Conservation (phyloP, 92 coral and sea anemone genomes). For the Heteractis magnifica region DNA sequence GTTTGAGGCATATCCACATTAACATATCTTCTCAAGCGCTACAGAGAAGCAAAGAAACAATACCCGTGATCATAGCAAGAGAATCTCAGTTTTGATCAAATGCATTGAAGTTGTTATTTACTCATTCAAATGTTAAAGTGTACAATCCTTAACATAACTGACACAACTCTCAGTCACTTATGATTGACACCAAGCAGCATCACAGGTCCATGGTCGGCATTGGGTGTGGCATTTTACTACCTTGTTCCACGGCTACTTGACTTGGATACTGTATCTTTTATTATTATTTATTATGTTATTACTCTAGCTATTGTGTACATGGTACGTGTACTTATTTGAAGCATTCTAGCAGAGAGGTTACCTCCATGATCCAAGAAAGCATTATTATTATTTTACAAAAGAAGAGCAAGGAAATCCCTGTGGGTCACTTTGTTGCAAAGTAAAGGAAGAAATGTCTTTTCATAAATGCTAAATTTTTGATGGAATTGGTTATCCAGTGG, state of each 20-base stretch:
- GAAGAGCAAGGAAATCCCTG: no score
- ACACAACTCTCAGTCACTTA: neutral
- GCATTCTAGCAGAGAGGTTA: no score
- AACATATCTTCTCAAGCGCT: no score
- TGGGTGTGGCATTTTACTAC: conserved; percentile 9
- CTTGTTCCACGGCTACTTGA: conserved; percentile 2
- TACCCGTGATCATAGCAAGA: neutral
- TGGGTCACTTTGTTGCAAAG: no score
- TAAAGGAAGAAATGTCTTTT: no score
- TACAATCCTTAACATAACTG: conserved; percentile 24
- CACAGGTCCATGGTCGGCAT: neutral
- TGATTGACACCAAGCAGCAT: conserved; percentile 10
- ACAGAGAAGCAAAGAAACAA: no score
- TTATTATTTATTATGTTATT: neutral
- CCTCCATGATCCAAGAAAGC: no score
- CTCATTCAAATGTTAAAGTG: neutral
- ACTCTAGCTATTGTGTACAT: neutral
- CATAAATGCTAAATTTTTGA: no score
- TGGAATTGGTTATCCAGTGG: no score
- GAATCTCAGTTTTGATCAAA: neutral
- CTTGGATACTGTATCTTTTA: conserved; percentile 39
- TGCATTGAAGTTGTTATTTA: neutral
- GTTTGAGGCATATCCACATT: no score
- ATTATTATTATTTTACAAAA: no score
- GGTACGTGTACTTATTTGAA: no score